A percentile compares a stretch with the other conserved stretches of the same genome.
Evolutionary conservation across 2,797 vertebrate genomes (phyloP).

Genomic region (Pipistrellus pygmaeus): DNA sequence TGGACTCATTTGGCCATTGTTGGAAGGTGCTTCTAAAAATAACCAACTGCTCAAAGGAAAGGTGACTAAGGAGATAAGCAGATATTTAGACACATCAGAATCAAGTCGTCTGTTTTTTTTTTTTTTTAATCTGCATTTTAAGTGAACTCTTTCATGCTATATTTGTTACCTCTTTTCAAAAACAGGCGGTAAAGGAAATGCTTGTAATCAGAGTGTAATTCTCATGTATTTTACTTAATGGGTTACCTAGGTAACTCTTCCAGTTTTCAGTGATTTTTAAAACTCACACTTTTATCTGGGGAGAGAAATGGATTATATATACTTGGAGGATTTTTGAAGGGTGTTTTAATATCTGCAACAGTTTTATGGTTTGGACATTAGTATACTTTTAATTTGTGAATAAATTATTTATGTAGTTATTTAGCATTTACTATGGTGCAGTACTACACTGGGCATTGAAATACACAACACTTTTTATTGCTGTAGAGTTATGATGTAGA

Average conservation of each 20-base stretch:
- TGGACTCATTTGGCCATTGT: constrained; percentile 7
- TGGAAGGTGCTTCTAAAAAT: constrained; percentile 72
- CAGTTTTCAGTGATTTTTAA: constrained; percentile 61
- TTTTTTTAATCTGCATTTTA: constrained; percentile 53
- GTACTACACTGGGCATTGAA: background rate
- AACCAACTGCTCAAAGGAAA: constrained; percentile 43
- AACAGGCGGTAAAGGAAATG: constrained; percentile 58
- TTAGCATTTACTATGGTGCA: background rate
- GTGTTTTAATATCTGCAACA: background rate
- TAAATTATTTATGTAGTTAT: constrained; percentile 44
- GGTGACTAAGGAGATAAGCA: constrained; percentile 51
- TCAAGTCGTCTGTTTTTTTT: constrained; percentile 10
- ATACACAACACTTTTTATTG: background rate
- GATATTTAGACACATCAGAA: constrained; percentile 61
- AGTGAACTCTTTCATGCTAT: constrained; percentile 64
- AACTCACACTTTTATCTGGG: constrained; percentile 55
- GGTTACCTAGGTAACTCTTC: constrained; percentile 73
- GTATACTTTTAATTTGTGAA: constrained; percentile 7
- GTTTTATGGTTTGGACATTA: constrained; percentile 34
- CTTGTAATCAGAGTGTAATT: constrained; percentile 63
- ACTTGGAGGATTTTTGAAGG: constrained; percentile 33
- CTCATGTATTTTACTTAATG: constrained; percentile 68
- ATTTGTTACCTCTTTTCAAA: constrained; percentile 66
- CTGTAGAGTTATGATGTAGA: constrained; percentile 34
- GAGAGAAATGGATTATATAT: constrained; percentile 36